These are phyloP conservation scores for Gymnothorax reevesii DNA, from an alignment of 2,797 vertebrate genomes.

Conservation along the genomic window DNA sequence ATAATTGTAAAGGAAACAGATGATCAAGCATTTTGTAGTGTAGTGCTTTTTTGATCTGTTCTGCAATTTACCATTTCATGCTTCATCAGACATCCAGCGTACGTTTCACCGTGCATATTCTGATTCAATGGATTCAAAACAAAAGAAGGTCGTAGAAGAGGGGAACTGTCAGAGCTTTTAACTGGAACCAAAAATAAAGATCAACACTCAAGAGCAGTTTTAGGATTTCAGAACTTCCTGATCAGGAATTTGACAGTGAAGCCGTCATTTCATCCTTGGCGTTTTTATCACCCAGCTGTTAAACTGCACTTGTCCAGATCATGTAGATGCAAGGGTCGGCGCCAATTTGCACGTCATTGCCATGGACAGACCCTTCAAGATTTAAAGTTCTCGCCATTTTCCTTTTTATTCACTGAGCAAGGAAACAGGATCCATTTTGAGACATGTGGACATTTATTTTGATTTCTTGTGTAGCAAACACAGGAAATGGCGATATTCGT, in stretches of 20 bases:
- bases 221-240: neutral
- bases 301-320: too few species aligned
- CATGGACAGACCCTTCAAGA: slow-evolving; percentile 6
- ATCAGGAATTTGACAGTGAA: neutral
- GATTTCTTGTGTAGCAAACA: neutral
- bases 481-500: neutral
- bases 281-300: neutral
- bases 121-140: neutral
- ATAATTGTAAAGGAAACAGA: neutral
- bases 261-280: neutral
- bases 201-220: neutral
- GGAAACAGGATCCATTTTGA: neutral
- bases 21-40: neutral
- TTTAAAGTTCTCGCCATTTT: neutral
- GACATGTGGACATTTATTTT: neutral
- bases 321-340: neutral
- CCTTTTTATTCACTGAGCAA: neutral
- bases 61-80: neutral
- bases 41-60: neutral
- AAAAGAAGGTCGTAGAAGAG: neutral
- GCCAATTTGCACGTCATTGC: neutral
- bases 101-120: neutral
- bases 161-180: neutral
- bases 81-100: neutral
- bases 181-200: neutral